These are phyloP conservation scores for Alethe castanea DNA, from an alignment of 2,113 vertebrate genomes.

Conservation along the genomic window DNA sequence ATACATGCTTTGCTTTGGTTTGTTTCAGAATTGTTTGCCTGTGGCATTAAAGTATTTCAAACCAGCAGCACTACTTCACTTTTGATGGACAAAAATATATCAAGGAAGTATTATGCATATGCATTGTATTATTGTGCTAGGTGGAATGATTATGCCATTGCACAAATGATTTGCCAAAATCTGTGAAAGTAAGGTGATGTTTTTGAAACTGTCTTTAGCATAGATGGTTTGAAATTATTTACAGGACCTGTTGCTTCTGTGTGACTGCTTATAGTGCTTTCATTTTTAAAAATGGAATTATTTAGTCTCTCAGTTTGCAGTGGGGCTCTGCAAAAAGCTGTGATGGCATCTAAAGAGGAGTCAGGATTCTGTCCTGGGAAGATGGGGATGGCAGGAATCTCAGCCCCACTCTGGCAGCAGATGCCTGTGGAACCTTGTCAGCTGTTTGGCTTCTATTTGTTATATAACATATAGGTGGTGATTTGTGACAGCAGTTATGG, in stretches of 20 bases:
- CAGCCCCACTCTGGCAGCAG: neutral
- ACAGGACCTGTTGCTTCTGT: neutral
- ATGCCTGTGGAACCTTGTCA: neutral
- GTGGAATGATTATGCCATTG: neutral
- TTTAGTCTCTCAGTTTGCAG: neutral
- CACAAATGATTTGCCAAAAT: neutral
- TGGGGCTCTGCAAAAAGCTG: neutral
- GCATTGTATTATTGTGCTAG: neutral
- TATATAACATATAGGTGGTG: neutral
- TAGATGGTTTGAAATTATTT: neutral
- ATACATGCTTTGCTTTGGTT: neutral
- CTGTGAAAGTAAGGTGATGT: neutral
- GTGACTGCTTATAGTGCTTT: neutral
- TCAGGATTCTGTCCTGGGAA: neutral
- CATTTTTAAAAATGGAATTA: neutral
- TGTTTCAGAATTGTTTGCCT: neutral
- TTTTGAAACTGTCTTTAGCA: neutral
- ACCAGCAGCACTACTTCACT: neutral
- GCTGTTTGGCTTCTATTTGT: neutral
- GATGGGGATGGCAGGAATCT: neutral
- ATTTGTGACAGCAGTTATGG: neutral
- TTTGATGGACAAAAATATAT: neutral
- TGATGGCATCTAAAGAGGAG: neutral
- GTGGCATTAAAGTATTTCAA: neutral
- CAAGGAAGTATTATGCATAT: rapidly evolving